phyloP scores from a whole-genome alignment of 2,113 vertebrate genomes.

The Cairina moschata region DNA sequence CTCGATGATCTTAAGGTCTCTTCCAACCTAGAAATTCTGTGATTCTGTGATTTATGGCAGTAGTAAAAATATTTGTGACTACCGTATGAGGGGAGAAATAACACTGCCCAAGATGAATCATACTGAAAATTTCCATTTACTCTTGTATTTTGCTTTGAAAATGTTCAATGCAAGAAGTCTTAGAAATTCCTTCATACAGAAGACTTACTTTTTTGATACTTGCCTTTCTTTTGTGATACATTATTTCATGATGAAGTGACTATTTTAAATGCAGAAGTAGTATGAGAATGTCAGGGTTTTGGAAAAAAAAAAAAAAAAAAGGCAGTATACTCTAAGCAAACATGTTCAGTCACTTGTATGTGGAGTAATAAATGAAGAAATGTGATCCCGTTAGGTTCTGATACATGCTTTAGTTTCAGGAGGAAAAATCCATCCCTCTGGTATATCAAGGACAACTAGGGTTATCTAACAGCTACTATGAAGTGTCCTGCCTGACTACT shows the following conservation, averaged over 20 bases:
- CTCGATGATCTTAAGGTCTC: too few species aligned
- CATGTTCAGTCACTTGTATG: not conserved
- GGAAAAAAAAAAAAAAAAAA: not conserved
- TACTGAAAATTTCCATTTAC: not conserved
- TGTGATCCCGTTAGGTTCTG: not conserved
- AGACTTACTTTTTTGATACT: not conserved
- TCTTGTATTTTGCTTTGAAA: not conserved
- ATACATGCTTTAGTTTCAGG: not conserved
- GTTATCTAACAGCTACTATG: not conserved
- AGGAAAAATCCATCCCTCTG: not conserved
- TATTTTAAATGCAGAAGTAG: not conserved
- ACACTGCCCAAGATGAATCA: not conserved
- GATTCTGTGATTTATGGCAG: too few species aligned
- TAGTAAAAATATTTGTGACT: not conserved
- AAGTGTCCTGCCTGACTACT: not conserved
- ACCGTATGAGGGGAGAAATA: not conserved
- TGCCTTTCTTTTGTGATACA: not conserved
- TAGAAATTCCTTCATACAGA: not conserved
- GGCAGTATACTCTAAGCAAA: not conserved
- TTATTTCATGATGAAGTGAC: not conserved
- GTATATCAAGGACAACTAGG: not conserved
- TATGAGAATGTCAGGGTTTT: not conserved
- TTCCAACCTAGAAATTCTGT: too few species aligned
- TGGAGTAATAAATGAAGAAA: not conserved
- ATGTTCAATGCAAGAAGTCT: not conserved